Conservation (phyloP, 2,888 invertebrate genomes). For the Dioctria rufipes region DNA sequence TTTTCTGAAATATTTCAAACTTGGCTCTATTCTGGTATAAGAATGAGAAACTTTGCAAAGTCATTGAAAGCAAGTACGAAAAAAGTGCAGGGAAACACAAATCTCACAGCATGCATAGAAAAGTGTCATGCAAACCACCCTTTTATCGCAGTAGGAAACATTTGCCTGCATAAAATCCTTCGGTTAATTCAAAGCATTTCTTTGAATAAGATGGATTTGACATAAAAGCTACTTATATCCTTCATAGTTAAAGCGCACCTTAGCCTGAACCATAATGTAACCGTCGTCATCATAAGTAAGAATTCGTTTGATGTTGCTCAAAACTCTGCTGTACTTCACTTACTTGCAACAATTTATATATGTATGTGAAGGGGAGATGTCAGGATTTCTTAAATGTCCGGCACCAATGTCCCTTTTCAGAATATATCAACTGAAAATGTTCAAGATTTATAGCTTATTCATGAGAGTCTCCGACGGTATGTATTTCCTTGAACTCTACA, state of each 20-base stretch:
- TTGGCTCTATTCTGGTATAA: not conserved
- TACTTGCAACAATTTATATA: not conserved
- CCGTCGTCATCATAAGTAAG: not conserved
- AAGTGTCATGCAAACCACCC: constrained; percentile 24
- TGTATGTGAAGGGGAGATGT: not conserved
- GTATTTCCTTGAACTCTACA: constrained; percentile 32
- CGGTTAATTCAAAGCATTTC: constrained; percentile 35
- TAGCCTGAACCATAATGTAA: not conserved
- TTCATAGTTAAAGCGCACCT: constrained; percentile 14
- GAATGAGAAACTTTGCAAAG: constrained; percentile 5
- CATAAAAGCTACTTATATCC: constrained; percentile 49
- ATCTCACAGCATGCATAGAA: constrained; percentile 6
- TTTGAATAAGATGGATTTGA: constrained; percentile 58
- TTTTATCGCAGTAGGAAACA: not conserved
- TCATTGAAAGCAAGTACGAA: not conserved
- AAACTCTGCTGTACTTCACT: not conserved
- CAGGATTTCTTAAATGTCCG: constrained; percentile 20
- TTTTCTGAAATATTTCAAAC: constrained; percentile 24
- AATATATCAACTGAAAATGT: constrained; percentile 35
- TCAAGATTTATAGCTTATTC: constrained; percentile 54
- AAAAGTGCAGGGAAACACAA: constrained; percentile 26
- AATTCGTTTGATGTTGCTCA: constrained; percentile 51
- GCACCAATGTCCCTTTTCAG: constrained; percentile 10
- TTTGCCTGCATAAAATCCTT: constrained; percentile 19
- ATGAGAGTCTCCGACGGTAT: constrained; percentile 36